Base-by-base conservation (phyloP, 2,797 vertebrate genomes). In the Leptodactylus fallax region DNA sequence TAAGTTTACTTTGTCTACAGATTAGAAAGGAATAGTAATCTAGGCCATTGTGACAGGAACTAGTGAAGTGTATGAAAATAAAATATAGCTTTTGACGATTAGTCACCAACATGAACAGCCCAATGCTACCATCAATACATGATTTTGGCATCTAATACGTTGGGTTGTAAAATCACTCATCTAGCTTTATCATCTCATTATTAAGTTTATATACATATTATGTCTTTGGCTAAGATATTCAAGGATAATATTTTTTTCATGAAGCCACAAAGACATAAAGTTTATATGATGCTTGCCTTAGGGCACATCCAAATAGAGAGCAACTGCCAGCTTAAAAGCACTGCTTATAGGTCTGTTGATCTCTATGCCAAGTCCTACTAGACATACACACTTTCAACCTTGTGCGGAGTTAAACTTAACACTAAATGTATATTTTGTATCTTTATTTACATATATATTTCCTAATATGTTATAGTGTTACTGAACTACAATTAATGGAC, bases 141-240 rank as follows among this genome's bases (percentile, higher is more conserved):
- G 47, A 76, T 76, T 53, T 76, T 76, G 49, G 72, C 72, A 53
- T 53, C 72, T 76, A 51, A 76, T 76, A 51, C 19, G 13, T 51
- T 53, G 47, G 21, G 72, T 76, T 76, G 72, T 76, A 51, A 51
- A 76, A 76, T 53, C 72, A 51, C 51, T 51, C 49, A 53, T 76
- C 72, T 76, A 76, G 21, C 47, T 76, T 76, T 76, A 76, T 76
- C 72, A 23, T 11, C 72, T 76, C 72, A 53, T 76, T 53, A 76
- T 76, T 76, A n/a, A 51, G 47, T 53, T 76, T n/a, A 76, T 74
- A 74, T 76, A 76, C 47, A 74, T 74, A 49, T 74, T 74, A 74
- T 17, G 11, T 49, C 45, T 47, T 53, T 76, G 47, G 72, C 72
- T 49, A 49, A 13, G 71, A 53, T 51, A 12, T 21, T n/a, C 1